Evolutionary conservation across 2,888 invertebrate species (phyloP).

Genomic region (Agrochola lota): DNA sequence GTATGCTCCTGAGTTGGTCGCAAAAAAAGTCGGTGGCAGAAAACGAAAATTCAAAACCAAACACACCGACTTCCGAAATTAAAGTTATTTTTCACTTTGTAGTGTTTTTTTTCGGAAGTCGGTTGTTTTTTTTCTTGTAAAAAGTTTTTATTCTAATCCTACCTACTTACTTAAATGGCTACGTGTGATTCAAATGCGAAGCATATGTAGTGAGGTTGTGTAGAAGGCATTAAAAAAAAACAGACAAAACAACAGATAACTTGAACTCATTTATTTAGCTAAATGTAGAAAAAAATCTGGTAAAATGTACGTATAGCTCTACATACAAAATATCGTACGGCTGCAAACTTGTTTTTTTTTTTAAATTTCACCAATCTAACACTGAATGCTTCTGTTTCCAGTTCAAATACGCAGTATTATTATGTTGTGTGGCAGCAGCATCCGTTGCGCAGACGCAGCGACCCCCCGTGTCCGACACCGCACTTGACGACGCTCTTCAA

Average conservation of each 20-base stretch:
- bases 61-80: too few relatives aligned
- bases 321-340: background rate
- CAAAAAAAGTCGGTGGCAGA: too few relatives aligned
- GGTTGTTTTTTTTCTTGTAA: too few relatives aligned
- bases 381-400: conserved; percentile 67
- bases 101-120: too few relatives aligned
- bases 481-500: conserved; percentile 92
- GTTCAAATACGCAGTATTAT: conserved; percentile 71
- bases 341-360: background rate
- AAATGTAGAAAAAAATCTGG: background rate
- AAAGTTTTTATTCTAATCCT: too few relatives aligned
- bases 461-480: conserved; percentile 91
- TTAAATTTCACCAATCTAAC: background rate
- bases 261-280: conserved; percentile 1
- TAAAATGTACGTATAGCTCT: background rate
- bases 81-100: too few relatives aligned
- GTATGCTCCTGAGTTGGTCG: too few relatives aligned
- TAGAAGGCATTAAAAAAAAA: background rate
- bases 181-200: background rate
- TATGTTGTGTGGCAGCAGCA: conserved; percentile 75
- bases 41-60: too few relatives aligned
- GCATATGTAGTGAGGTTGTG: background rate
- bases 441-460: conserved; percentile 77
- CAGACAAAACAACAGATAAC: background rate
- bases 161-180: background rate